These are phyloP conservation scores for Avahi laniger DNA, from an alignment of 2,797 vertebrate genomes.

Conservation along the genomic window DNA sequence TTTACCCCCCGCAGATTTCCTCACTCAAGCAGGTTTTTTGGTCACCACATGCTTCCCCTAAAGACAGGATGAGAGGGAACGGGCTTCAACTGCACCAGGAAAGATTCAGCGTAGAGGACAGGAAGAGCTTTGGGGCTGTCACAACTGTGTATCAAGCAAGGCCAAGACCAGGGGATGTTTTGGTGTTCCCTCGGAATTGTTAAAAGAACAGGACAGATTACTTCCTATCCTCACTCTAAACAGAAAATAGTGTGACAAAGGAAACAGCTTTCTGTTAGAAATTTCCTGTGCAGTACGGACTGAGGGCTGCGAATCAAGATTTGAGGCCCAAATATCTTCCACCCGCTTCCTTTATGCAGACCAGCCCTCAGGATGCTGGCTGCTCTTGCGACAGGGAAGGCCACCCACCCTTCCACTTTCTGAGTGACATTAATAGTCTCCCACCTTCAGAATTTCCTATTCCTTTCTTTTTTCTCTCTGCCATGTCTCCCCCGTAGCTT, in stretches of 20 bases:
- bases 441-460: neutral
- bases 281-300: constrained; percentile 66
- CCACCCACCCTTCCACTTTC: neutral
- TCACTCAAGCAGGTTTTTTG: neutral
- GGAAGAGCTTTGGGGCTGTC: constrained; percentile 50
- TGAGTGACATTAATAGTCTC: neutral
- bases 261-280: constrained; percentile 76
- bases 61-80: constrained; percentile 57
- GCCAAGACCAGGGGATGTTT: constrained; percentile 58
- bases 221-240: constrained; percentile 65
- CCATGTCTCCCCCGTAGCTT: neutral
- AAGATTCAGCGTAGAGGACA: constrained; percentile 56
- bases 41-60: neutral
- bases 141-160: constrained; percentile 48
- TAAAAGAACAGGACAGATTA: constrained; percentile 71
- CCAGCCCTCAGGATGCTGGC: neutral
- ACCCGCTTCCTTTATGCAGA: constrained; percentile 20
- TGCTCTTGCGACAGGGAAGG: neutral
- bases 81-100: constrained; percentile 27
- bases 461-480: neutral
- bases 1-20: neutral
- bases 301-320: constrained; percentile 50
- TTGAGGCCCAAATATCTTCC: constrained; percentile 19
- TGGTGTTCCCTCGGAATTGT: constrained; percentile 66
- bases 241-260: constrained; percentile 74